These are phyloP conservation scores for Vulpes lagopus DNA, from an alignment of 2,113 vertebrate genomes.

Conservation along the genomic window DNA sequence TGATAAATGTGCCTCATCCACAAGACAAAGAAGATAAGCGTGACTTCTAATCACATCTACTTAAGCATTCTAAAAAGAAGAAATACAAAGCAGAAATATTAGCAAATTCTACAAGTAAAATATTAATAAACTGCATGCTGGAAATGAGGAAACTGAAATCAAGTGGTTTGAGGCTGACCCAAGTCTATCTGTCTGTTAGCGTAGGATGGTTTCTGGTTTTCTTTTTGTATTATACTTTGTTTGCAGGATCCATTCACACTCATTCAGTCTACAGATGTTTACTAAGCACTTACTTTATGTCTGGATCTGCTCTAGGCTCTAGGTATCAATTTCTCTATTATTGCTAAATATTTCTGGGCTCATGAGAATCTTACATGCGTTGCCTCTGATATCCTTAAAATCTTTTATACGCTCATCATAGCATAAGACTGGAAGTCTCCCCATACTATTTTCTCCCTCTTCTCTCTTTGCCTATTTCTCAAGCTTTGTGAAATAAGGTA, in stretches of 20 bases:
- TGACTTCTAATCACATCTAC: neutral
- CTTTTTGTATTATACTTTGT: neutral
- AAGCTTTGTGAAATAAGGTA: neutral
- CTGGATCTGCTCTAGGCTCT: neutral
- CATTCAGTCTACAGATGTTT: neutral
- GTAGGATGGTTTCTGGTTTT: neutral
- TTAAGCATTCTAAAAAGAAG: conserved; percentile 1
- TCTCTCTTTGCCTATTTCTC: neutral
- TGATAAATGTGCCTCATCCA: neutral
- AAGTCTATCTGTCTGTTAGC: neutral
- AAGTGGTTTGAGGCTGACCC: neutral
- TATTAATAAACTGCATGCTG: neutral
- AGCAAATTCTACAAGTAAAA: neutral
- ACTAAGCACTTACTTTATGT: neutral
- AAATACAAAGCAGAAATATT: neutral
- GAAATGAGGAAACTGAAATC: neutral
- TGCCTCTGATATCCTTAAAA: neutral
- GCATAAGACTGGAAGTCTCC: neutral
- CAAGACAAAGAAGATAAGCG: neutral
- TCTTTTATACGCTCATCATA: neutral
- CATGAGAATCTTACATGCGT: neutral
- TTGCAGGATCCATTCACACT: neutral
- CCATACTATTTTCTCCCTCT: neutral
- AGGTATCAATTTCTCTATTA: neutral
- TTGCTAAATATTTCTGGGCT: neutral